Percentiles rank a stretch among this genome's conserved stretches.
phyloP scores from a whole-genome alignment of 2,797 vertebrate species.

The Limosa lapponica region DNA sequence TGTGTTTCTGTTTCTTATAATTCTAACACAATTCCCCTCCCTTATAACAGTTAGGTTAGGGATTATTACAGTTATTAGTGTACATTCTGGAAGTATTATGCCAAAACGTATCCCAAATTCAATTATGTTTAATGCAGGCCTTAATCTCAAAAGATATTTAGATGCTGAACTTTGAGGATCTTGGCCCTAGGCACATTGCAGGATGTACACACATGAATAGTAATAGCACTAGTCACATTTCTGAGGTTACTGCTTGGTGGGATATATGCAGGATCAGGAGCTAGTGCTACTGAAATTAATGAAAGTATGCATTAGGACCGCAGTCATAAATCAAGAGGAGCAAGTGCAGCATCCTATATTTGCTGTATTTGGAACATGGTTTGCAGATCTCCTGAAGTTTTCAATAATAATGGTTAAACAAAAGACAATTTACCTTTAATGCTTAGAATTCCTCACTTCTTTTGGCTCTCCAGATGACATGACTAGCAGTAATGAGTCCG shows the following conservation, averaged over 20 bases:
- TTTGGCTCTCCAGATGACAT: not conserved
- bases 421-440: not conserved
- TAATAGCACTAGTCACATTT: not conserved
- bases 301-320: not conserved
- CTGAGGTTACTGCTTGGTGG: not conserved
- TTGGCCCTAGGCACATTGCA: not conserved
- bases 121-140: not conserved
- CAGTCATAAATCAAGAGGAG: not conserved
- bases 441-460: not conserved
- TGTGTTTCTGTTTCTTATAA: not conserved
- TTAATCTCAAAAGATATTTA: constrained; percentile 13
- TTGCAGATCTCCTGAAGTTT: not conserved
- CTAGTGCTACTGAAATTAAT: not conserved
- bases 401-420: not conserved
- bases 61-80: not conserved
- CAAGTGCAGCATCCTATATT: not conserved
- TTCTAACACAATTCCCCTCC: not conserved
- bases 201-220: not conserved
- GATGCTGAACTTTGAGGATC: not conserved
- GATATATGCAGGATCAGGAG: not conserved
- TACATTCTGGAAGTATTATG: not conserved
- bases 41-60: not conserved
- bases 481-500: not conserved
- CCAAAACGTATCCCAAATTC: not conserved
- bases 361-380: not conserved